A percentile compares a stretch with the other conserved stretches of the same genome.
Evolutionary conservation across 2,797 vertebrate genomes (phyloP).

Genomic region (Malurus splendens): DNA sequence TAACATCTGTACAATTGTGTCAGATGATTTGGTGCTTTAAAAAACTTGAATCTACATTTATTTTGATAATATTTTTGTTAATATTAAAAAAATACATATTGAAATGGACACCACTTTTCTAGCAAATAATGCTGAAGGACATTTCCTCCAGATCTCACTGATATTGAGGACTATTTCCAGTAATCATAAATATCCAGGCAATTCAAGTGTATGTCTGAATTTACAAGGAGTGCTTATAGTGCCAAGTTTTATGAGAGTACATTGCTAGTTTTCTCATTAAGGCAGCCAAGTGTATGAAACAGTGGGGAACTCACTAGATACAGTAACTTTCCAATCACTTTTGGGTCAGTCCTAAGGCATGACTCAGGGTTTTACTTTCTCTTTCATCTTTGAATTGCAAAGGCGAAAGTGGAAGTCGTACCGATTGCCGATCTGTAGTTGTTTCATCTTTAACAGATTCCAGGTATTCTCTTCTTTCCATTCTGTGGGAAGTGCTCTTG

Average conservation of each 20-base stretch:
- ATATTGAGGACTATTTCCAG: constrained; percentile 31
- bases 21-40: neutral
- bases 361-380: neutral
- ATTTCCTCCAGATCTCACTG: constrained; percentile 21
- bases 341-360: neutral
- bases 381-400: neutral
- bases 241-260: constrained; percentile 5
- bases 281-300: neutral
- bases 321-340: neutral
- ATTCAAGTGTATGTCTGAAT: constrained; percentile 20
- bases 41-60: neutral
- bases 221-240: constrained; percentile 28
- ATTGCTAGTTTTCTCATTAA: constrained; percentile 35
- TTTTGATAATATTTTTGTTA: neutral
- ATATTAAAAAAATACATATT: neutral
- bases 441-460: neutral
- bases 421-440: neutral
- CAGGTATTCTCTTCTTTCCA: accelerated
- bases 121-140: neutral
- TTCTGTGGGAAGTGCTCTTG: neutral
- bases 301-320: neutral
- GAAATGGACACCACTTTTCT: neutral
- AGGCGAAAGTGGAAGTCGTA: neutral
- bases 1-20: neutral
- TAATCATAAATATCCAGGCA: constrained; percentile 26